Conservation (phyloP, 2,888 invertebrate genomes). For the Corbicula japonica region DNA sequence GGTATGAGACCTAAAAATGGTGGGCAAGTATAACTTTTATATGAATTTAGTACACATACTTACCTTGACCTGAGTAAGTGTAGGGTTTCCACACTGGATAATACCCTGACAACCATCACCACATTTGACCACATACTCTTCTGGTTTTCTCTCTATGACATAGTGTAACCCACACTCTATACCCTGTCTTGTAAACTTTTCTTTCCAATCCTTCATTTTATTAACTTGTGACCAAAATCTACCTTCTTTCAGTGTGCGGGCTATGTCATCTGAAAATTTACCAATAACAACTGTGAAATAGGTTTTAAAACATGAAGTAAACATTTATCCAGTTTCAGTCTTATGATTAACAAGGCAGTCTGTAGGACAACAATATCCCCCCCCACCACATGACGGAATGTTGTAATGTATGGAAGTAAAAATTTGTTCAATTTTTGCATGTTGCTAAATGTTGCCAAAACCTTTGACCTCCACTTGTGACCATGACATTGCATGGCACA, state of each 20-base stretch:
- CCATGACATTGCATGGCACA: too few relatives aligned
- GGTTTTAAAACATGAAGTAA: too few relatives aligned
- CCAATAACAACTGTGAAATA: not conserved
- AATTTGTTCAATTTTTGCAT: too few relatives aligned
- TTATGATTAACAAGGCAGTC: too few relatives aligned
- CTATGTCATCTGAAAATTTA: slow-evolving; percentile 71
- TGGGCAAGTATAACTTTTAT: too few relatives aligned
- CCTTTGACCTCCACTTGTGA: too few relatives aligned
- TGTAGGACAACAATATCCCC: too few relatives aligned
- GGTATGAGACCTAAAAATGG: too few relatives aligned
- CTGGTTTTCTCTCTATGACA: slow-evolving; percentile 72
- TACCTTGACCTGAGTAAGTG: slow-evolving; percentile 70
- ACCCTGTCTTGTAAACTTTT: slow-evolving; percentile 53
- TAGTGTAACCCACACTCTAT: slow-evolving; percentile 68
- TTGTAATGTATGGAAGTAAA: too few relatives aligned
- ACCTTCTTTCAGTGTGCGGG: slow-evolving; percentile 72
- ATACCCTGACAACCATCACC: slow-evolving; percentile 75
- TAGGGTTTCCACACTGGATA: slow-evolving; percentile 73
- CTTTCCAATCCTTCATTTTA: slow-evolving; percentile 71
- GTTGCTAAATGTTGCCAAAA: too few relatives aligned
- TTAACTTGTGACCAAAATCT: slow-evolving; percentile 74
- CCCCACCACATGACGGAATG: too few relatives aligned
- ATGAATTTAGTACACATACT: not conserved
- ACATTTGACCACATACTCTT: slow-evolving; percentile 73
- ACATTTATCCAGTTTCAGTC: too few relatives aligned